Evolutionary conservation across 2,113 vertebrate genomes (phyloP).

Genomic region (Alethe castanea): DNA sequence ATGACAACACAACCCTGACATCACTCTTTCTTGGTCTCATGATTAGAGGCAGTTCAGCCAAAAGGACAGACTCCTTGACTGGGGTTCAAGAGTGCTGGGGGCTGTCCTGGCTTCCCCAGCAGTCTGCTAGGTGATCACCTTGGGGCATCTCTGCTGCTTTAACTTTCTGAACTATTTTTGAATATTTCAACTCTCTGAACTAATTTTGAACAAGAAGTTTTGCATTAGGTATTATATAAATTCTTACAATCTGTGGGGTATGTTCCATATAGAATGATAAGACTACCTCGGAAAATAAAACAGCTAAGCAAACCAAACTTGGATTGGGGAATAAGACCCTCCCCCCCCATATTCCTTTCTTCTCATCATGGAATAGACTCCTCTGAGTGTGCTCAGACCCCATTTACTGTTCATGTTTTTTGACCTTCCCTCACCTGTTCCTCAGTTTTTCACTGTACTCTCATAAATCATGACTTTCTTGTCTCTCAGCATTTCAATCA

Average conservation of each 20-base stretch:
- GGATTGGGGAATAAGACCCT: neutral
- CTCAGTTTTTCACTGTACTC: neutral
- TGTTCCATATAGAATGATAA: neutral
- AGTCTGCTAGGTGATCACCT: neutral
- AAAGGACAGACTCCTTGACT: neutral
- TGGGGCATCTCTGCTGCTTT: neutral
- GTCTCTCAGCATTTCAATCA: neutral
- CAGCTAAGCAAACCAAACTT: neutral
- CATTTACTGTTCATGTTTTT: neutral
- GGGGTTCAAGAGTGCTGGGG: neutral
- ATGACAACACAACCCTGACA: neutral
- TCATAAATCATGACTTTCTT: neutral
- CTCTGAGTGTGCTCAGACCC: neutral
- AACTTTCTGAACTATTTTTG: neutral
- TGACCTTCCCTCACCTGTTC: neutral
- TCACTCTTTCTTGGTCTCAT: neutral
- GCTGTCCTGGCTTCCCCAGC: neutral
- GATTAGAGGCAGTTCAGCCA: neutral
- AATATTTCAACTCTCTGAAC: neutral
- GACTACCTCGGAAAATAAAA: neutral
- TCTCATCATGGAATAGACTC: accelerated
- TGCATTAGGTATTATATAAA: neutral
- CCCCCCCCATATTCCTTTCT: neutral
- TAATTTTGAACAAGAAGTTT: neutral
- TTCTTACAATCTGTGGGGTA: neutral